Conservation (phyloP, 1,140 invertebrate species). For the Drosophila ironensis region DNA sequence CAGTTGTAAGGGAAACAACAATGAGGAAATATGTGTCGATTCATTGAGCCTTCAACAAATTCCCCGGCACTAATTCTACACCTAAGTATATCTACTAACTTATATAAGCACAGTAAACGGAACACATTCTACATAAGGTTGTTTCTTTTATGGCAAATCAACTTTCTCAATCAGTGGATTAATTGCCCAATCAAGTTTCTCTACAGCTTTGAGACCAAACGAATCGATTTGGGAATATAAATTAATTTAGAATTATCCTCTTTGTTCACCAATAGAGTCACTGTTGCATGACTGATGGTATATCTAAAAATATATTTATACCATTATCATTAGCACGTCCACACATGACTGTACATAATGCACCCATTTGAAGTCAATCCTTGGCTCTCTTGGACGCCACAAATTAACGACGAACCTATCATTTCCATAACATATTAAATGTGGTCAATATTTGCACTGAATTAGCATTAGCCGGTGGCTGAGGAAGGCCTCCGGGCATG, state of each 20-base stretch:
- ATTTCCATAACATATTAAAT: constrained; percentile 25
- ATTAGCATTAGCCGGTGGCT: constrained; percentile 22
- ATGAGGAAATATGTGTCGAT: too few relatives aligned
- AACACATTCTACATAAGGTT: not conserved
- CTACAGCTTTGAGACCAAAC: too few relatives aligned
- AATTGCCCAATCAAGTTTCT: too few relatives aligned
- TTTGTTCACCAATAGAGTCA: too few relatives aligned
- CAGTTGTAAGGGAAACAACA: too few relatives aligned
- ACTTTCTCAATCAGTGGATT: too few relatives aligned
- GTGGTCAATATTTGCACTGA: constrained; percentile 27
- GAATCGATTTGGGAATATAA: too few relatives aligned
- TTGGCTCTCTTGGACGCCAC: not conserved
- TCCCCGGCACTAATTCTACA: too few relatives aligned
- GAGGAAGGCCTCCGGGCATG: not conserved
- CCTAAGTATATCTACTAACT: too few relatives aligned
- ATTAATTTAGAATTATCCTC: too few relatives aligned
- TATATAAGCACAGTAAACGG: not conserved
- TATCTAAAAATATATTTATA: constrained; percentile 18
- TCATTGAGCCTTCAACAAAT: too few relatives aligned
- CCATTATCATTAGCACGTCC: constrained; percentile 13
- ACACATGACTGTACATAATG: constrained; percentile 26
- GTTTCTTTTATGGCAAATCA: not conserved
- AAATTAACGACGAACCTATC: constrained; percentile 24
- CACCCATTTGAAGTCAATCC: constrained; percentile 9
- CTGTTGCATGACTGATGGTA: not conserved